Conservation (phyloP, 2,888 invertebrate species). For the Deroplatys truncata region DNA sequence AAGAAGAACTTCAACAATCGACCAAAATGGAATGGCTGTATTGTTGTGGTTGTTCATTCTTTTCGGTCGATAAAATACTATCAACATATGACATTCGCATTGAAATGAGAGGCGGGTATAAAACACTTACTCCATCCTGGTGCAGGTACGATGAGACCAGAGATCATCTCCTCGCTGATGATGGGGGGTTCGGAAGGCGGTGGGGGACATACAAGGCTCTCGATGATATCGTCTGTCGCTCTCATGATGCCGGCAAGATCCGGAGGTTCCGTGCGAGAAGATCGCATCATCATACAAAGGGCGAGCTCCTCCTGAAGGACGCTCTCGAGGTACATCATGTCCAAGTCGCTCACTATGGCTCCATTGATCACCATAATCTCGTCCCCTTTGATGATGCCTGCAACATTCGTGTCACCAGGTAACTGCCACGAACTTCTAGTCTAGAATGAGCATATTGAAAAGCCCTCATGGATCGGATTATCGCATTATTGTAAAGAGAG, state of each 20-base stretch:
- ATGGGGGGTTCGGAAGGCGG: constrained; percentile 91
- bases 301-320: constrained; percentile 91
- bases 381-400: constrained; percentile 95
- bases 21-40: too few relatives aligned
- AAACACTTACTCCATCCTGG: constrained; percentile 85
- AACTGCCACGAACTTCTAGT: too few relatives aligned
- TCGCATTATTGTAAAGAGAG: too few relatives aligned
- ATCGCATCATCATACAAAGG: constrained; percentile 94
- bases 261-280: constrained; percentile 57
- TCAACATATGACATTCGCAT: too few relatives aligned
- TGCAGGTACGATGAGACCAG: constrained; percentile 92
- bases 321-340: constrained; percentile 99
- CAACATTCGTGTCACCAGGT: too few relatives aligned
- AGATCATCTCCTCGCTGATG: constrained; percentile 94
- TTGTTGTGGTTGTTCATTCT: too few relatives aligned
- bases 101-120: too few relatives aligned
- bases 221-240: constrained; percentile 93
- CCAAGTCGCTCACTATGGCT: constrained; percentile 94
- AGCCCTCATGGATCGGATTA: too few relatives aligned
- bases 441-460: too few relatives aligned
- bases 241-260: constrained; percentile 52
- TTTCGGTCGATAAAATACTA: too few relatives aligned
- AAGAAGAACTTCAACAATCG: too few relatives aligned
- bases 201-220: constrained; percentile 92
- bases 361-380: constrained; percentile 99